Evolutionary conservation across 1,140 invertebrate genomes (phyloP).

Genomic region (Drosophila biarmipes): DNA sequence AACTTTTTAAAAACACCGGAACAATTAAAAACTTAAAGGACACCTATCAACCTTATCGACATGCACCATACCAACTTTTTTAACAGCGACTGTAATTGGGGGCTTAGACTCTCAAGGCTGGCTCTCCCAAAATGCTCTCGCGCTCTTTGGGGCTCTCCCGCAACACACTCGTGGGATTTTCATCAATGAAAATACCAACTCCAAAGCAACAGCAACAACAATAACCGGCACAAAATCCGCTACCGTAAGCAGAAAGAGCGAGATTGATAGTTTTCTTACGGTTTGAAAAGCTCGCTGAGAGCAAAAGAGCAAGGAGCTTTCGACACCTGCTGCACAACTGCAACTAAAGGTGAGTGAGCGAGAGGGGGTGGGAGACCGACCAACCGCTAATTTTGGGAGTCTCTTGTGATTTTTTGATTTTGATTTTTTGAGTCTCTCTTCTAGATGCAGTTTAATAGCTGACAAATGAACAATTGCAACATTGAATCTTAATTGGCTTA

Average conservation of each 20-base stretch:
- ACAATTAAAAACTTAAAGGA: not conserved
- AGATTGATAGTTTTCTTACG: conserved; percentile 52
- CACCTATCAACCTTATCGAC: not conserved
- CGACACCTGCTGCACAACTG: conserved; percentile 63
- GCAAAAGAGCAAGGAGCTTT: conserved; percentile 47
- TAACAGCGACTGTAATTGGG: conserved; percentile 32
- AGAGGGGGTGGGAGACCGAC: not conserved
- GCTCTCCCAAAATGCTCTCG: conserved; percentile 1
- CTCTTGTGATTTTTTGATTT: conserved; percentile 11
- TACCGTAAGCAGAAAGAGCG: conserved; percentile 22
- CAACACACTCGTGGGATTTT: conserved; percentile 50
- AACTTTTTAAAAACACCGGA: too few species aligned
- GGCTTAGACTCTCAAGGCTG: not conserved
- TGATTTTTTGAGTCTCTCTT: conserved; percentile 9
- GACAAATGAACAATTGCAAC: not conserved
- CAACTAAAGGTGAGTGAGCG: conserved; percentile 12
- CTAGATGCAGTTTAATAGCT: conserved; percentile 1
- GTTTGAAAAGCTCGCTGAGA: conserved; percentile 58
- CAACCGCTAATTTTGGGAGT: conserved; percentile 22
- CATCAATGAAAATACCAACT: conserved; percentile 70
- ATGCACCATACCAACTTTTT: conserved; percentile 22
- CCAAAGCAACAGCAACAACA: conserved; percentile 60
- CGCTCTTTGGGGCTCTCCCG: conserved; percentile 4
- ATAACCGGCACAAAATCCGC: conserved; percentile 66
- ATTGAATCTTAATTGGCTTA: not conserved